Evolutionary conservation across 1,140 invertebrate genomes (phyloP).

Genomic region (Bradynema listronoti): DNA sequence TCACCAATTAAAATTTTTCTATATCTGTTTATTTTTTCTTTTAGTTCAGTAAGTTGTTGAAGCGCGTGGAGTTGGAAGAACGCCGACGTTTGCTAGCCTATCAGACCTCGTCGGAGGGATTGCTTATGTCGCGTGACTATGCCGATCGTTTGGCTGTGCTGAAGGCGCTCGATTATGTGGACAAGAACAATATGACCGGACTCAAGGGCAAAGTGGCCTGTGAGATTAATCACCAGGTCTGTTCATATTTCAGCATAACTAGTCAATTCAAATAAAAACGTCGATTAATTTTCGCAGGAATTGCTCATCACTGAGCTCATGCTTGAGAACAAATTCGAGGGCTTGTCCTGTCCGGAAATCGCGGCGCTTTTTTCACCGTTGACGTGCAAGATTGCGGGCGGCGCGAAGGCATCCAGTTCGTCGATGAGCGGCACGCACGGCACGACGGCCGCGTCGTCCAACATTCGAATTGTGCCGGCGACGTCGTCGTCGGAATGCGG

Average conservation of each 20-base stretch:
- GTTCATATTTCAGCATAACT: too few species aligned
- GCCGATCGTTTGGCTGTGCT: conserved; percentile 75
- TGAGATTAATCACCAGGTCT: conserved; percentile 73
- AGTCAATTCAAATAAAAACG: too few species aligned
- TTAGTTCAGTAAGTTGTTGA: conserved; percentile 11
- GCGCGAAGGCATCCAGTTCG: too few species aligned
- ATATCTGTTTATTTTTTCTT: too few species aligned
- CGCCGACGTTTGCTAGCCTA: conserved; percentile 16
- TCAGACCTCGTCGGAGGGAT: conserved; percentile 70
- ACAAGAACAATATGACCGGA: conserved; percentile 67
- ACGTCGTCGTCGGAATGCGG: too few species aligned
- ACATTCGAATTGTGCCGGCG: too few species aligned
- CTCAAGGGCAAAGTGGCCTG: conserved; percentile 88
- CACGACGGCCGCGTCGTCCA: too few species aligned
- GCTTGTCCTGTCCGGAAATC: conserved; percentile 71
- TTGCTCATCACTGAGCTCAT: conserved; percentile 84
- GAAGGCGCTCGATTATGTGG: conserved; percentile 67
- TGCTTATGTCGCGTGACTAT: conserved; percentile 81
- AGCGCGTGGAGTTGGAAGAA: conserved; percentile 15
- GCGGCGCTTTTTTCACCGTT: conserved; percentile 61
- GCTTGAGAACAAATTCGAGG: conserved; percentile 76
- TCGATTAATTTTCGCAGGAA: conserved; percentile 32
- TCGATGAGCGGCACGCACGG: too few species aligned
- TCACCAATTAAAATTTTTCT: too few species aligned
- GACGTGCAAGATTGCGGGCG: conserved; percentile 67